Conservation (phyloP, 2,888 invertebrate genomes). For the Molorchus minor region DNA sequence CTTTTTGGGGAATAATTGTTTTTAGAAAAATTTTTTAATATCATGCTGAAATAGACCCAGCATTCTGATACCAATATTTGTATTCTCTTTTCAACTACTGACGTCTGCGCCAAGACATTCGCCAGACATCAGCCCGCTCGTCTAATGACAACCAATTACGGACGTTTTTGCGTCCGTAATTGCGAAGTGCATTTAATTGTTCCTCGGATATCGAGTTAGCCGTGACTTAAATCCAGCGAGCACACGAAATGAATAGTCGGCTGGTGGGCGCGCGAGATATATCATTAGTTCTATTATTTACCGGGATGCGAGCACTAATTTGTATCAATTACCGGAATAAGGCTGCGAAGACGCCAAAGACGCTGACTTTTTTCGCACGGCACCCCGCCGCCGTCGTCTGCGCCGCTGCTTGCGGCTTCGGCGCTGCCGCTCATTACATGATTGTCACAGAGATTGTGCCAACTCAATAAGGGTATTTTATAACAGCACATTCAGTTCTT, state of each 20-base stretch:
- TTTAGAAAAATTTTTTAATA: no score
- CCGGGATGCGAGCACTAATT: conserved; percentile 58
- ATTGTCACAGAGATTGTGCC: conserved; percentile 41
- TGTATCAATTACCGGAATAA: conserved; percentile 58
- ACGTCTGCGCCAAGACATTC: no score
- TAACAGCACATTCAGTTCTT: conserved; percentile 31
- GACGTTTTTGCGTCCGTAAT: conserved; percentile 53
- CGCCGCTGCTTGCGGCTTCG: conserved; percentile 25
- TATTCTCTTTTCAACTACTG: no score
- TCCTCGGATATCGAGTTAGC: conserved; percentile 54
- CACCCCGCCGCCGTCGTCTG: conserved; percentile 9
- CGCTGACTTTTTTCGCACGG: conserved; percentile 24
- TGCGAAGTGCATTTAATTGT: conserved; percentile 58
- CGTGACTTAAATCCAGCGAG: conserved; percentile 50
- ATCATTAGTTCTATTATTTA: conserved; percentile 60
- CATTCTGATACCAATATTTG: no score
- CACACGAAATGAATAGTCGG: conserved; percentile 49
- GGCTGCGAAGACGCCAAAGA: conserved; percentile 32
- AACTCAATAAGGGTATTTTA: conserved; percentile 41
- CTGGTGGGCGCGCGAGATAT: conserved; percentile 47
- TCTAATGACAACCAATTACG: conserved; percentile 38
- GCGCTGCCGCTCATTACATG: conserved; percentile 37
- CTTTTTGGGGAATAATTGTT: no score
- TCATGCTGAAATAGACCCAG: no score
- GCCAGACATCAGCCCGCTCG: no score